A percentile compares a stretch with the other conserved stretches of the same genome.
Conservation (phyloP, 2,888 invertebrate species). For the Scaptomyza tumidula region DNA sequence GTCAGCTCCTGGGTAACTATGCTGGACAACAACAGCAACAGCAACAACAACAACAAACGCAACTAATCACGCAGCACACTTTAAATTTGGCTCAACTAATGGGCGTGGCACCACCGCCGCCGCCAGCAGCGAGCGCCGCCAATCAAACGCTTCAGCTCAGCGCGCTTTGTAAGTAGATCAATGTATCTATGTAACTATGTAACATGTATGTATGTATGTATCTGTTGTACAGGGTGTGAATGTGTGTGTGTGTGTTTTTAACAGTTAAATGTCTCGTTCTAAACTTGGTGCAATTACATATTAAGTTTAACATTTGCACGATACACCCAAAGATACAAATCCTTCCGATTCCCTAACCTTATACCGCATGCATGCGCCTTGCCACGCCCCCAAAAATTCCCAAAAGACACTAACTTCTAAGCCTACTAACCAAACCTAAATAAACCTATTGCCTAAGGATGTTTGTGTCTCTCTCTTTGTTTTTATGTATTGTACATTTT, state of each 20-base stretch:
- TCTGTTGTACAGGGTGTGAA: constrained; percentile 17
- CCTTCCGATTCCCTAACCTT: neutral
- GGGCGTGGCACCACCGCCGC: constrained; percentile 67
- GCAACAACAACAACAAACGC: constrained; percentile 20
- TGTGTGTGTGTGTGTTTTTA: constrained; percentile 29
- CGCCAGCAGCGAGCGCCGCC: constrained; percentile 61
- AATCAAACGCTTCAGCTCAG: constrained; percentile 80
- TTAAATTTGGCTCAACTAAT: constrained; percentile 73
- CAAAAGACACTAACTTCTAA: constrained; percentile 10
- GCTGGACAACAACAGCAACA: constrained; percentile 25
- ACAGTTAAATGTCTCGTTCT: constrained; percentile 34
- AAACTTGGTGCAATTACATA: constrained; percentile 6
- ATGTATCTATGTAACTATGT: constrained; percentile 9
- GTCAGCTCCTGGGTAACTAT: constrained; percentile 22
- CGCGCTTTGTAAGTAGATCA: constrained; percentile 84
- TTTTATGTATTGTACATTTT: neutral
- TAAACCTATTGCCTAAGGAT: constrained; percentile 4
- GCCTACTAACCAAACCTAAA: constrained; percentile 19
- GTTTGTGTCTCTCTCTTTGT: neutral
- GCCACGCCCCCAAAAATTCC: constrained; percentile 5
- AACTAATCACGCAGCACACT: constrained; percentile 54
- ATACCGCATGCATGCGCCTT: constrained; percentile 55
- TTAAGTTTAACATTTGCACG: constrained; percentile 19
- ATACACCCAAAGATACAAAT: neutral
- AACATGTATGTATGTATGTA: constrained; percentile 11